Base-by-base conservation (phyloP, 2,888 invertebrate species). In the Rhodophaea formosa region DNA sequence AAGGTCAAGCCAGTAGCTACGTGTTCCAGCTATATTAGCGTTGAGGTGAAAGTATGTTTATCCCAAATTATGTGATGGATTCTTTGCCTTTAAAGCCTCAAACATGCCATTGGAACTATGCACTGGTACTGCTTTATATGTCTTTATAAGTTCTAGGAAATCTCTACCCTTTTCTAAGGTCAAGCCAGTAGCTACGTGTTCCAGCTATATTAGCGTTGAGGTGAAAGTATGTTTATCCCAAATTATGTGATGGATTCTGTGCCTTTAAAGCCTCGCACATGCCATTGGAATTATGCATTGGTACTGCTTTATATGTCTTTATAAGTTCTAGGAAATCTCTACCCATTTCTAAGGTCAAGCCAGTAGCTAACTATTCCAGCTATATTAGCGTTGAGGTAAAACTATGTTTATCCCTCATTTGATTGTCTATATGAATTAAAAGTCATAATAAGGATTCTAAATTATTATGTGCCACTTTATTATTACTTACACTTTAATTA, bases 1-100 rank as follows among this genome's bases (percentile, higher is more conserved):
- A 10, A 3, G 39, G 39, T n/a, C n/a, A 39, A 39, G 5, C 23
- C 23, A 23, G 23, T 3, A 23, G 23, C 5, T 23, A 23, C 2
- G 23, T 23, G 5, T 23, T 5, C 5, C 23, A 23, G n/a, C n/a
- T n/a, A n/a, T n/a, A n/a, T n/a, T n/a, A n/a, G n/a, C n/a, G n/a
- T n/a, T n/a, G n/a, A n/a, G n/a, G n/a, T n/a, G n/a, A n/a, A n/a
- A n/a, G n/a, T n/a, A n/a, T n/a, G n/a, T n/a, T n/a, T n/a, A n/a
- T n/a, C n/a, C n/a, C n/a, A n/a, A n/a, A n/a, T n/a, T 45, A 45
- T 46, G 46, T 46, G 46, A 46, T n/a, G 46, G 12, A 45, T 46
- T 46, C 46, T 17, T 17, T 46, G 17, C 46, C 46, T 46, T 44
- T 17, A 17, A 17, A 17, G 23, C 16, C 15, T 45, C 8, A 16